Conservation (phyloP, 2,113 vertebrate genomes). For the Rissa tridactyla region DNA sequence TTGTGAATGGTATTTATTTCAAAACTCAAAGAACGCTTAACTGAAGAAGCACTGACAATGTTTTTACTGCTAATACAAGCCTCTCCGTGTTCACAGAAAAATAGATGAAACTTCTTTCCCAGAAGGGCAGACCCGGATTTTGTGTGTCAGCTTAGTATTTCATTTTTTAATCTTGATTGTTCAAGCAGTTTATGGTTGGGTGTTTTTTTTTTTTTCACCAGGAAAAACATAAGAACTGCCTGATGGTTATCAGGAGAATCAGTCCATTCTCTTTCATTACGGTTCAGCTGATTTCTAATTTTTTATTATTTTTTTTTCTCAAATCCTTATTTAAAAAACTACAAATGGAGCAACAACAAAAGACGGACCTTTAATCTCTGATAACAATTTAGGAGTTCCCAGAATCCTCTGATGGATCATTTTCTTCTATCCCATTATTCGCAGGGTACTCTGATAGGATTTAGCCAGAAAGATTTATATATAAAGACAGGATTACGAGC, state of each 20-base stretch:
- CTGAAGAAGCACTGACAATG: background rate
- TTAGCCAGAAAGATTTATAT: conserved; percentile 47
- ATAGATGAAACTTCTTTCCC: background rate
- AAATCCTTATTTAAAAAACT: conserved; percentile 49
- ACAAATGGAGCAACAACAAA: conserved; percentile 22
- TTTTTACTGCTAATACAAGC: background rate
- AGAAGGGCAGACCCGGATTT: background rate
- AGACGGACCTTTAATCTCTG: conserved; percentile 14
- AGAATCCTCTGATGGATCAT: conserved; percentile 33
- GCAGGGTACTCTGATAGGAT: conserved; percentile 46
- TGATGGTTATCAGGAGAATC: background rate
- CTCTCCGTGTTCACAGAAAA: background rate
- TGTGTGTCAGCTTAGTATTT: background rate
- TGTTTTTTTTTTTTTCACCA: background rate
- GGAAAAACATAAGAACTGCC: background rate
- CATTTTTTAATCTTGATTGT: background rate
- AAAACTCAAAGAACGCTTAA: background rate
- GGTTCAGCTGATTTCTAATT: background rate
- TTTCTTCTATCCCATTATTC: conserved; percentile 60
- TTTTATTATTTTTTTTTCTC: background rate
- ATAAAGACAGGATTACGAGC: conserved; percentile 44
- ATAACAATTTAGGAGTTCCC: conserved; percentile 12
- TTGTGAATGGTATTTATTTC: background rate
- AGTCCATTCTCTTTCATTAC: background rate
- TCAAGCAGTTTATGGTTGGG: background rate